Evolutionary conservation across 1,140 invertebrate species (phyloP).

Genomic region (Zeugodacus cucurbitae): DNA sequence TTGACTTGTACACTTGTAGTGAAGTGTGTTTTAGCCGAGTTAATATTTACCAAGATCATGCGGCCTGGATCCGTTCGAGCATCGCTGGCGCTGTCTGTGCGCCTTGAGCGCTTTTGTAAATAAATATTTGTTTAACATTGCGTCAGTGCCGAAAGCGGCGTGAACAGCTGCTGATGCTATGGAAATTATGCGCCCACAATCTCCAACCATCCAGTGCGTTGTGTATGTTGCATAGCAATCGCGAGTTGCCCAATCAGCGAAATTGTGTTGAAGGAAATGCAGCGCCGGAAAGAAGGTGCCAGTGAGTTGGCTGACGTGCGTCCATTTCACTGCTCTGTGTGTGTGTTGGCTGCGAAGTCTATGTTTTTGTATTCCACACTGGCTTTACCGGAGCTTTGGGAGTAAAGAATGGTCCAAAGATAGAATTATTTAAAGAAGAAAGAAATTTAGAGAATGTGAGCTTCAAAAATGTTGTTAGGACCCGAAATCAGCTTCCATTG

Average conservation of each 20-base stretch:
- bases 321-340: background rate
- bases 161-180: background rate
- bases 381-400: too few species aligned
- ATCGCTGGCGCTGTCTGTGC: background rate
- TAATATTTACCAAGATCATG: background rate
- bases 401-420: too few species aligned
- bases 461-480: too few species aligned
- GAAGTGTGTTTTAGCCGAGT: background rate
- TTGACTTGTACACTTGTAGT: background rate
- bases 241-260: background rate
- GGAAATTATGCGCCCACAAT: background rate
- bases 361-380: too few species aligned
- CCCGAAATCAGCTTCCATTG: too few species aligned
- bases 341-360: background rate
- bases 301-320: background rate
- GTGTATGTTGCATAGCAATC: background rate
- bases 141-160: background rate
- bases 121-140: constrained; percentile 20
- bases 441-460: too few species aligned
- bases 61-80: background rate
- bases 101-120: constrained; percentile 19
- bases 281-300: background rate
- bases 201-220: too few species aligned
- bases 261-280: background rate
- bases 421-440: too few species aligned